Evolutionary conservation across 37 sponge, comb jelly and placozoan genomes (phyloP).

Genomic region (Chondrosia reniformis): DNA sequence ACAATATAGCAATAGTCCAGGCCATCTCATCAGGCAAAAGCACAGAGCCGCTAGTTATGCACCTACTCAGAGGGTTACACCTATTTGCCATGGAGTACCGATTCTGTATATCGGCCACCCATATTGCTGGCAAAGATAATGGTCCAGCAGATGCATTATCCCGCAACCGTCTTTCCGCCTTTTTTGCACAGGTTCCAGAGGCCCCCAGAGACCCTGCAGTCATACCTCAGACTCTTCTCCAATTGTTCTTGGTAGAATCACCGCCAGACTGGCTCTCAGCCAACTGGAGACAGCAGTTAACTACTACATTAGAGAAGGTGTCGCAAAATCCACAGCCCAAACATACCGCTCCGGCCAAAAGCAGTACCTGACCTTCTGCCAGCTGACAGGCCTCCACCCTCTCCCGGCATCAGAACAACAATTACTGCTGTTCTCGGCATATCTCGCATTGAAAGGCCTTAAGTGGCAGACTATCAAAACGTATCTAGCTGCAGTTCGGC

Average conservation of each 20-base stretch:
- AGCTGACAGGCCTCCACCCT: neutral
- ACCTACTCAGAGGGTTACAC: neutral
- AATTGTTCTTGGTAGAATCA: neutral
- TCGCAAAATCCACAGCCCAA: neutral
- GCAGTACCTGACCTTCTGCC: neutral
- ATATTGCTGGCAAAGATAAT: neutral
- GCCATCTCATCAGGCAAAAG: neutral
- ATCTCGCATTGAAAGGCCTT: neutral
- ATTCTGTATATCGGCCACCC: neutral
- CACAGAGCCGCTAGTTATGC: conserved; percentile 5
- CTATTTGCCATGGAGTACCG: neutral
- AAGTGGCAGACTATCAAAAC: conserved; percentile 2
- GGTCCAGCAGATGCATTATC: conserved; percentile 3
- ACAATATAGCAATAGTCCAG: conserved; percentile 1
- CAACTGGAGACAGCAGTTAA: neutral
- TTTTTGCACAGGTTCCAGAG: conserved; percentile 10
- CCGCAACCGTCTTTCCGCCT: neutral
- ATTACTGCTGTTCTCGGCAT: neutral
- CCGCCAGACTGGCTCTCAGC: neutral
- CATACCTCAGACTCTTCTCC: neutral
- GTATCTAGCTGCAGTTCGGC: conserved; percentile 1
- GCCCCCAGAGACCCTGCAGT: neutral
- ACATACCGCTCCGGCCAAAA: conserved; percentile 1
- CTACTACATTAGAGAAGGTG: neutral
- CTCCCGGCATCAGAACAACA: neutral